Conservation (phyloP, 2,888 invertebrate species). For the Dugesia japonica region DNA sequence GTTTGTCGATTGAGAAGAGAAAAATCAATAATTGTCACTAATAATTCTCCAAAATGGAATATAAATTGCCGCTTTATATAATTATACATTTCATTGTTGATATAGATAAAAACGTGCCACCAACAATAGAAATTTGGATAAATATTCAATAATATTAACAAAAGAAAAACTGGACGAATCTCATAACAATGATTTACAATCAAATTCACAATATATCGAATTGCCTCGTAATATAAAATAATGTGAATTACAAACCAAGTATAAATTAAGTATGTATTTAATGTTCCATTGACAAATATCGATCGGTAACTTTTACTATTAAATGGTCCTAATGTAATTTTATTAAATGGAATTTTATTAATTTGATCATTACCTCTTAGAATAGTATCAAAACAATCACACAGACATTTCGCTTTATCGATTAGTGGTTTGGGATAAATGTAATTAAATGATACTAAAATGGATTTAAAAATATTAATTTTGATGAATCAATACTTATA, state of each 20-base stretch:
- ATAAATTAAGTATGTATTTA: neutral
- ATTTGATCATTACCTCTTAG: neutral
- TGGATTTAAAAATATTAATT: too few species aligned
- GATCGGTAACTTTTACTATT: neutral
- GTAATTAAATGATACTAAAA: too few species aligned
- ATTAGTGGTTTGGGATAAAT: constrained; percentile 39
- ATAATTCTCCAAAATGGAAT: neutral
- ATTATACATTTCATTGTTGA: neutral
- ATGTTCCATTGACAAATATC: neutral
- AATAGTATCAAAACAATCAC: neutral
- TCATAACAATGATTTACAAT: neutral
- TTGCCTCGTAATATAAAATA: neutral
- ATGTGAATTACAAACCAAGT: neutral
- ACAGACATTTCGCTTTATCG: constrained; percentile 51
- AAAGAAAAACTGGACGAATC: neutral
- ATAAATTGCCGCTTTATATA: neutral
- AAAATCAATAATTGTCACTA: neutral
- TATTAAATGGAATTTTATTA: too few species aligned
- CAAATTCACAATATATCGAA: neutral
- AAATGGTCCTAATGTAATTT: neutral
- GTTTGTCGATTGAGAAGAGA: neutral
- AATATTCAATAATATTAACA: neutral
- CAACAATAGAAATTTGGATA: constrained; percentile 6
- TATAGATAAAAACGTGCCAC: constrained; percentile 7
- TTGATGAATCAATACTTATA: too few species aligned